These are phyloP conservation scores for Acleris holmiana DNA, from an alignment of 2,888 invertebrate genomes.

Conservation along the genomic window DNA sequence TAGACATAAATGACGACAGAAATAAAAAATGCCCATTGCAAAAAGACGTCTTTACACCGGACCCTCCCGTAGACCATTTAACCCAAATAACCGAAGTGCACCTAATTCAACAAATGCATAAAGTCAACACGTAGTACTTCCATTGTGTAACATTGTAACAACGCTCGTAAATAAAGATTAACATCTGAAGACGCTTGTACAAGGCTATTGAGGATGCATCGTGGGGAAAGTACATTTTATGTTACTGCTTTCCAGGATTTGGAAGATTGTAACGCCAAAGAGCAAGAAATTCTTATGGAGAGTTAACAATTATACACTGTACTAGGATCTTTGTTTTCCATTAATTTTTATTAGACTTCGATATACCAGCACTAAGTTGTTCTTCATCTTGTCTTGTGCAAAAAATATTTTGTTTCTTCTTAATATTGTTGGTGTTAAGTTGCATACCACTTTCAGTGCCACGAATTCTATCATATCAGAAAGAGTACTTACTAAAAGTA, in stretches of 20 bases:
- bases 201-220: slow-evolving; percentile 31
- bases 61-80: neutral
- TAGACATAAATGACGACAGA: too few relatives aligned
- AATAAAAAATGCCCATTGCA: too few relatives aligned
- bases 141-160: slow-evolving; percentile 33
- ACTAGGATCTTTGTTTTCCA: too few relatives aligned
- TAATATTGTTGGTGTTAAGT: too few relatives aligned
- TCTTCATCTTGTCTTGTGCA: too few relatives aligned
- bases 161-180: slow-evolving; percentile 34
- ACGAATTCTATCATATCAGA: too few relatives aligned
- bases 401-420: too few relatives aligned
- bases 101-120: slow-evolving; percentile 9
- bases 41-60: neutral
- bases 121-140: slow-evolving; percentile 2
- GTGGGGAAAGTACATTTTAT: slow-evolving; percentile 22
- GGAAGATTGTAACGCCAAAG: neutral
- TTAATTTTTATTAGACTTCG: too few relatives aligned
- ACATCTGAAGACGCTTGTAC: slow-evolving; percentile 30
- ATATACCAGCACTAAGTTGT: too few relatives aligned
- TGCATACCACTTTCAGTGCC: too few relatives aligned
- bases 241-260: slow-evolving; percentile 5
- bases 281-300: neutral
- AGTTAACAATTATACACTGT: neutral
- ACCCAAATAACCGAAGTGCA: slow-evolving; percentile 1
- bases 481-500: too few relatives aligned